Percentiles rank a stretch among this genome's conserved stretches.
Evolutionary conservation across 2,797 vertebrate genomes (phyloP).

Genomic region (Xerus rutilus): DNA sequence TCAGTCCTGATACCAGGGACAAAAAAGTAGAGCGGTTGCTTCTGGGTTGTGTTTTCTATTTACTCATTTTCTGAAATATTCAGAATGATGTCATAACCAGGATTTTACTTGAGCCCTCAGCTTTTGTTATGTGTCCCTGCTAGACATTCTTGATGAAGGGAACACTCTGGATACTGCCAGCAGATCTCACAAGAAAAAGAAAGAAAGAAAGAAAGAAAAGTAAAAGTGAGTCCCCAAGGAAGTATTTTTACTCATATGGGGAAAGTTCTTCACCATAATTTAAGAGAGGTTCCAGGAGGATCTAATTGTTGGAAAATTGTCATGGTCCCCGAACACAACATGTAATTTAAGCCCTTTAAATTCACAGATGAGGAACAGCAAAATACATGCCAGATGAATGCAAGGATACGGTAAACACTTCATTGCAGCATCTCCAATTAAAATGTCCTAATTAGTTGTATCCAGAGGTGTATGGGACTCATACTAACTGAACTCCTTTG

Average conservation of each 20-base stretch:
- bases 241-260: slow-evolving; percentile 28
- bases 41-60: neutral
- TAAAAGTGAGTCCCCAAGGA: slow-evolving; percentile 38
- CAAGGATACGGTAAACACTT: slow-evolving; percentile 8
- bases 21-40: neutral
- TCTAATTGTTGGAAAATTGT: slow-evolving; percentile 67
- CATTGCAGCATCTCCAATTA: slow-evolving; percentile 46
- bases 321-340: slow-evolving; percentile 39
- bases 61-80: slow-evolving; percentile 13
- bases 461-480: neutral
- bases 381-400: neutral
- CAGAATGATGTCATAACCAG: neutral
- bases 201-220: no score
- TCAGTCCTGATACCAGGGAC: neutral
- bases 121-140: neutral
- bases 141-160: neutral
- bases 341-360: slow-evolving; percentile 54
- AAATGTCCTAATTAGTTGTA: neutral
- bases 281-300: slow-evolving; percentile 57
- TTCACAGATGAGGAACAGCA: slow-evolving; percentile 43
- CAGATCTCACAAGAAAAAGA: slow-evolving; percentile 51
- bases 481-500: neutral
- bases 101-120: neutral
- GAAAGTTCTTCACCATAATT: slow-evolving; percentile 10
- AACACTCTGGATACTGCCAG: neutral